Base-by-base conservation (phyloP, 2,113 vertebrate species). In the Cynoglossus semilaevis region DNA sequence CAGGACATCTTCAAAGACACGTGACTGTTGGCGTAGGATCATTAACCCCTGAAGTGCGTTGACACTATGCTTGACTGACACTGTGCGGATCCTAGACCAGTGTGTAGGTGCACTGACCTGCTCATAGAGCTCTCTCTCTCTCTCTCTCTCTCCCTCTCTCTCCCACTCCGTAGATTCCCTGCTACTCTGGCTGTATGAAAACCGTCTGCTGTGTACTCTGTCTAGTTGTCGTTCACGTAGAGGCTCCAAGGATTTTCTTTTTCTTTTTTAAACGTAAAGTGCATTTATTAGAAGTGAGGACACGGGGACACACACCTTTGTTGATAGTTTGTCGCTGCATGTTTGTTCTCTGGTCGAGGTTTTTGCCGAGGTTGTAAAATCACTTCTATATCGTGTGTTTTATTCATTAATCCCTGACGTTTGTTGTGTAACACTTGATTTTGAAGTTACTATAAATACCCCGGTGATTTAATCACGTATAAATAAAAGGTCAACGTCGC, bases 141-240 rank as follows among this genome's bases (percentile, higher is more conserved):
- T 82, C 68, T 82, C 79, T 82, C 67, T 77, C 63, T 70, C 55
- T n/a, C n/a, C n/a, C n/a, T 82, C 79, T 82, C 67, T 77, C 63
- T 70, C 55, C 80, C 64, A 77, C 76, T 82, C 68, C 86, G 82
- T 88, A 85, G 76, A 83, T 74, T 51, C 76, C 87, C 77, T 66
- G 76, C 84, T 82, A 72, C 79, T 85, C 75, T 82, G 79, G 81
- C 87, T 89, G 86, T 91, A 91, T 84, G 83, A 89, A 87, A 87
- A 85, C 84, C 46, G 83, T 91, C 87, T 90, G 85, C 85, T 87
- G 87, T 91, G 87, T 91, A 91, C 69, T 89, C 77, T 87, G 88
- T 90, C 85, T 89, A 89, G 88, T 89, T 87, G 85, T 77, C 89
- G 88, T 91, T 90, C 84, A 87, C 78, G 80, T 91, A 91, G 87